Base-by-base conservation (phyloP, 2,797 vertebrate genomes). In the Lemur catta region DNA sequence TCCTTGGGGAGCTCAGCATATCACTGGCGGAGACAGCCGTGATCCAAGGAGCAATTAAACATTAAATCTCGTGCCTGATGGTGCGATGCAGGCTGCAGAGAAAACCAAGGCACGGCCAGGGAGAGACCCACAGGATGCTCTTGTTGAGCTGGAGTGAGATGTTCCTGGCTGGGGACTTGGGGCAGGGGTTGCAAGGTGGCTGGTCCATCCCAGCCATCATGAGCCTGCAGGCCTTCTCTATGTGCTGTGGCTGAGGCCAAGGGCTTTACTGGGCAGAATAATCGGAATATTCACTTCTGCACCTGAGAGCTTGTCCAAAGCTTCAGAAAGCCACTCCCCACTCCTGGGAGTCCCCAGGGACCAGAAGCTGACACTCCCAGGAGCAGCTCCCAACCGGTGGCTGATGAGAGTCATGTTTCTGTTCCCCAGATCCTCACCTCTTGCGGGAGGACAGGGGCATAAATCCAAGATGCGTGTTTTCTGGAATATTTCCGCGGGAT, bases 351-450 rank as follows among this genome's bases (percentile, higher is more conserved):
- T n/a, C 20, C 61, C n/a, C 2, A 2, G 50, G 9, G 7, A 48
- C 35, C 41, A 17, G 55, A 20, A 72, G n/a, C 7, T 35, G 35
- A 35, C 61, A 17, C 38, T 12, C 10, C 57, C 2, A 4, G 43
- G 38, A 18, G 46, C 1, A 43, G 28, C 46, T 33, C 1, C 30
- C 38, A 10, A 30, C 18, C 69, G n/a, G 0, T 15, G 41, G 72
- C 2, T 4, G 7, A 6, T 0, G 26, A 2, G n/a, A 30, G 5
- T 4, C 4, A 48, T n/a, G 14, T 41, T 35, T 78, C 30, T 28
- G 18, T 33, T 28, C 24, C 50, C 46, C 22, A 5, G 2, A 3
- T 28, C 14, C 8, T 80, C 9, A 6, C 20, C 3, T 6, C 20
- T 1, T 2, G 46, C 6, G 10, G 24, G 57, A 30, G 4, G 0